These are phyloP conservation scores for Illadopsis cleaveri DNA, from an alignment of 2,113 vertebrate genomes.

Conservation along the genomic window DNA sequence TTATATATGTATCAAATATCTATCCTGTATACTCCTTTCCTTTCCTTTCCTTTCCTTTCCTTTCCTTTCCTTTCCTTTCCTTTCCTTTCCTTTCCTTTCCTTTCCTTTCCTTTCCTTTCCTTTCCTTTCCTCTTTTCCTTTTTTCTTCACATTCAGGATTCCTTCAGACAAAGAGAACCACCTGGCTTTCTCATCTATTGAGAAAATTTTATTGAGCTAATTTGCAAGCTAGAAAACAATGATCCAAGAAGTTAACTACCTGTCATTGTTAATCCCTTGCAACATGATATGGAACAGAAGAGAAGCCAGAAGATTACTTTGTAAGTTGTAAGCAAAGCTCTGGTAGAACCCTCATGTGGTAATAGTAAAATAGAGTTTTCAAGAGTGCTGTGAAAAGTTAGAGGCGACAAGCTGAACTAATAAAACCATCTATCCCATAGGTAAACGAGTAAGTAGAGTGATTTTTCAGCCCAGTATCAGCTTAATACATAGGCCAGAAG, in stretches of 20 bases:
- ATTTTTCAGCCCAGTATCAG: background rate
- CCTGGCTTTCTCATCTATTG: background rate
- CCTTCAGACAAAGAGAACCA: background rate
- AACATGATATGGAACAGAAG: background rate
- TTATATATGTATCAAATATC: background rate
- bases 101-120: too few species aligned
- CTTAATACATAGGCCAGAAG: background rate
- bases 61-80: too few species aligned
- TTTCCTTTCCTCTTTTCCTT: too few species aligned
- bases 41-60: too few species aligned
- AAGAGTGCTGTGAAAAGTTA: background rate
- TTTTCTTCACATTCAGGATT: background rate
- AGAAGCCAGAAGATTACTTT: background rate
- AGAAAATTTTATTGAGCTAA: background rate
- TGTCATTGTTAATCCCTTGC: background rate
- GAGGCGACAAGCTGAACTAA: background rate
- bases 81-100: too few species aligned
- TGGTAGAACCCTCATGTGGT: background rate
- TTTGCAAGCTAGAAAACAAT: background rate
- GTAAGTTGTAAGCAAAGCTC: background rate
- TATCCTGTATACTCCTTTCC: too few species aligned
- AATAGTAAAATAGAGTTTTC: background rate
- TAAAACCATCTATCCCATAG: background rate
- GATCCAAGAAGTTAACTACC: background rate
- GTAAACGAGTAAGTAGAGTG: background rate